phyloP scores from a whole-genome alignment of 2,113 vertebrate species.

The Chionomys nivalis region DNA sequence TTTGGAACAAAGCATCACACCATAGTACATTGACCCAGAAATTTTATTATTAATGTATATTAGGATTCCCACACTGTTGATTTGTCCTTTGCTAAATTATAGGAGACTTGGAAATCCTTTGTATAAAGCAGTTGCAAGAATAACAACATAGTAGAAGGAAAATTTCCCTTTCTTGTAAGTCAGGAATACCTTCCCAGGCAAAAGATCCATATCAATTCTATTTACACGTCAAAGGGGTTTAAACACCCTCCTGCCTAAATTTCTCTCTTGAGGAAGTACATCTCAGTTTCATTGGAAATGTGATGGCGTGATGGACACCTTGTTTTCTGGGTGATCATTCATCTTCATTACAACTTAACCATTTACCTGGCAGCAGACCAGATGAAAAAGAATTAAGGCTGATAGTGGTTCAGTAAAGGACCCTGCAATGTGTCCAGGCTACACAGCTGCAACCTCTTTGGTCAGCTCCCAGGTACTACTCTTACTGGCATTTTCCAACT shows the following conservation, averaged over 20 bases:
- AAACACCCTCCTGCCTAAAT: neutral
- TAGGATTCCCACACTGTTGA: neutral
- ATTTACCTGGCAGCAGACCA: neutral
- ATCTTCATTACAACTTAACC: neutral
- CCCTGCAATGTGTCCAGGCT: neutral
- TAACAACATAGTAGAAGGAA: neutral
- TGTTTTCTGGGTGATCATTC: neutral
- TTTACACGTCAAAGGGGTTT: neutral
- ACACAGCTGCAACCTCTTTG: rapidly evolving
- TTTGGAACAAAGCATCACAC: neutral
- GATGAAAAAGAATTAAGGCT: neutral
- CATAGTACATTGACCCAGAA: neutral
- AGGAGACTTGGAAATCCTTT: neutral
- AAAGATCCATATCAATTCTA: neutral
- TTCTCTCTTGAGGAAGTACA: neutral
- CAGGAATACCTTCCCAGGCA: neutral
- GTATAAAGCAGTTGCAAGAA: neutral
- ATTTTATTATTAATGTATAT: neutral
- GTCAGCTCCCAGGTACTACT: neutral
- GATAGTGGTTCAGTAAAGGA: neutral
- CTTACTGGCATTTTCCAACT: neutral
- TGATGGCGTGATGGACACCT: neutral
- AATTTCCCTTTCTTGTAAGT: neutral
- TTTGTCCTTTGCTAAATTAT: neutral
- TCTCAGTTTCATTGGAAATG: neutral